Evolutionary conservation across 2,797 vertebrate species (phyloP), one percentile per base, ranked within the genome.

Genomic region (Clamator glandarius): DNA sequence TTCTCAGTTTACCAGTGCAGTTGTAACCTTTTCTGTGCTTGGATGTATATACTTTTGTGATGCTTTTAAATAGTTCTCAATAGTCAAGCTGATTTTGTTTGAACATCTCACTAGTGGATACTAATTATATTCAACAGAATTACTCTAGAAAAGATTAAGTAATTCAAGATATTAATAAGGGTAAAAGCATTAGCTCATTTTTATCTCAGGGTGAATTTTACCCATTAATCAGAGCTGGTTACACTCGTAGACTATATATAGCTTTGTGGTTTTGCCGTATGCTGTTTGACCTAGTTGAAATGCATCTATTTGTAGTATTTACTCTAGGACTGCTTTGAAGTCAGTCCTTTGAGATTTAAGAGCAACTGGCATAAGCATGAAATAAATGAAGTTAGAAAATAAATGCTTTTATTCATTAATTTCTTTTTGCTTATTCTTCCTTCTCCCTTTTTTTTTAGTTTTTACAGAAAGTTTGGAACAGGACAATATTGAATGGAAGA

Each of bases 381-480:
- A 58, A 80, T 89, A 73, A 83, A 64, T 31, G 26, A 31, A 87
- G 19, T 72, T 87, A 77, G 4, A 79, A 66, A 76, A 68, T 9
- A 83, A 74, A 26, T 81, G 42, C 13, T 80, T 90, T 29, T 35
- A 82, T 55, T 73, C 2, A 42, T 61, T 79, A 24, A 12, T 69
- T 77, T 74, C 74, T 87, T 78, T 39, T 8, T 54, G 17, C 28
- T 72, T 52, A 29, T 84, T 90, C 28, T 82, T 81, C 13, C n/a
- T 87, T 92, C 20, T 16, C n/a, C 69, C 25, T 16, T 8, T 77
- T 6, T 81, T 90, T 62, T 92, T 85, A 50, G 55, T 58, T 48
- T 48, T 88, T 95, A 69, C 93, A 92, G 92, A 55, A 91, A 58
- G 46, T 58, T 92, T 64, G 19, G 52, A 93, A 81, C 44, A 31